Percentiles rank a stretch among this genome's conserved stretches.
phyloP scores from a whole-genome alignment of 1,140 invertebrate species.

The Nilaparvata lugens region DNA sequence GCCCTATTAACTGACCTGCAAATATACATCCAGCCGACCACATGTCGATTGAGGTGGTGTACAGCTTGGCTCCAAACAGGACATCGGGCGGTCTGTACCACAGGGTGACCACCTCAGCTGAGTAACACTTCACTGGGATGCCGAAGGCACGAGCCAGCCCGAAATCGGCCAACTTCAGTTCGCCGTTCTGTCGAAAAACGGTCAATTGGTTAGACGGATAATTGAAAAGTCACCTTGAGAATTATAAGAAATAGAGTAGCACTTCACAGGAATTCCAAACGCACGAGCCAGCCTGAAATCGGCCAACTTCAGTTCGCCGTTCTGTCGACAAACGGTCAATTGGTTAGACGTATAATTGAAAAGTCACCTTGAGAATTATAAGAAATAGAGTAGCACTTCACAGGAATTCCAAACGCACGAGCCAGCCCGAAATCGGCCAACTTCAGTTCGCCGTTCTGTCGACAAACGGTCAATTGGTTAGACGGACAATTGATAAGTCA shows the following conservation, averaged over 20 bases:
- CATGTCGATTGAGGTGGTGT: slow-evolving; percentile 99
- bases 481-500: too few species aligned
- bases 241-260: too few species aligned
- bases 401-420: too few species aligned
- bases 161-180: slow-evolving; percentile 98
- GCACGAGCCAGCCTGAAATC: slow-evolving; percentile 99
- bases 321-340: slow-evolving; percentile 40
- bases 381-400: too few species aligned
- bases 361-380: too few species aligned
- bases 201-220: too few species aligned
- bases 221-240: too few species aligned
- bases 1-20: slow-evolving; percentile 65
- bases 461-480: too few species aligned
- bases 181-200: slow-evolving; percentile 61
- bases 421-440: too few species aligned
- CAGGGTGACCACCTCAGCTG: slow-evolving; percentile 92
- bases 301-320: slow-evolving; percentile 94
- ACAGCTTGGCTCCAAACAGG: slow-evolving; percentile 96
- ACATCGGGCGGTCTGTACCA: slow-evolving; percentile 99
- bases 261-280: too few species aligned
- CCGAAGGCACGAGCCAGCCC: slow-evolving; percentile 97
- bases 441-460: too few species aligned
- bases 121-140: slow-evolving; percentile 98
- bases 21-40: slow-evolving; percentile 99
- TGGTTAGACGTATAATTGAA: too few species aligned